Percentiles rank a stretch among this genome's conserved stretches.
phyloP scores from a whole-genome alignment of 2,888 invertebrate species.

The Hartigia nigra region DNA sequence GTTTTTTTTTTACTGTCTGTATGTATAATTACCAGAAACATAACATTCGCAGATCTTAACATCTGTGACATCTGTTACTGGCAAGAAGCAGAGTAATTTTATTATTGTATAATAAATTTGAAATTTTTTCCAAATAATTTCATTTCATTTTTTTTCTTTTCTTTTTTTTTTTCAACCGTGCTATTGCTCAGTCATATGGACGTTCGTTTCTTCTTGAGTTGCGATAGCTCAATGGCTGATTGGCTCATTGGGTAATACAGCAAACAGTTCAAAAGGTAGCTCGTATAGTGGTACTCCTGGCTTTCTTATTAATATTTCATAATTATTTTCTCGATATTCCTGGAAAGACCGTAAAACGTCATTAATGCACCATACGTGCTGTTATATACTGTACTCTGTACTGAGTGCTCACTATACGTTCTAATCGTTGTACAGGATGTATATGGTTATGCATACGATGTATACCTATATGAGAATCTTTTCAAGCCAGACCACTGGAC shows the following conservation, averaged over 20 bases:
- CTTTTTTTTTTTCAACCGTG: too few species aligned
- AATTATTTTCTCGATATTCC: constrained; percentile 30
- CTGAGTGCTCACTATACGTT: neutral
- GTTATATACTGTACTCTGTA: neutral
- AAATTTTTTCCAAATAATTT: neutral
- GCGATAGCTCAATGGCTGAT: neutral
- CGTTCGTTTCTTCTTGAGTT: neutral
- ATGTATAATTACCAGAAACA: neutral
- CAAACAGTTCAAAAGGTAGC: neutral
- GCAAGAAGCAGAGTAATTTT: neutral
- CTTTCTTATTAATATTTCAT: constrained; percentile 25
- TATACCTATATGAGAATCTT: neutral
- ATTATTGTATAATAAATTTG: neutral
- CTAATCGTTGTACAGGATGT: neutral
- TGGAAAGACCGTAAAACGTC: constrained; percentile 18
- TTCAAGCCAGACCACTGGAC: neutral
- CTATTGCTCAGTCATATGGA: neutral
- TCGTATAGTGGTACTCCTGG: neutral
- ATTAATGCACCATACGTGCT: constrained; percentile 1
- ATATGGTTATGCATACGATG: neutral
- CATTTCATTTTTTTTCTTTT: neutral
- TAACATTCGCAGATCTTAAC: too few species aligned
- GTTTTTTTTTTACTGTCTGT: neutral
- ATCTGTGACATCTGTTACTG: neutral
- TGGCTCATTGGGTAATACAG: neutral